These are phyloP conservation scores for Natator depressus DNA, from an alignment of 2,113 vertebrate genomes.

Conservation along the genomic window DNA sequence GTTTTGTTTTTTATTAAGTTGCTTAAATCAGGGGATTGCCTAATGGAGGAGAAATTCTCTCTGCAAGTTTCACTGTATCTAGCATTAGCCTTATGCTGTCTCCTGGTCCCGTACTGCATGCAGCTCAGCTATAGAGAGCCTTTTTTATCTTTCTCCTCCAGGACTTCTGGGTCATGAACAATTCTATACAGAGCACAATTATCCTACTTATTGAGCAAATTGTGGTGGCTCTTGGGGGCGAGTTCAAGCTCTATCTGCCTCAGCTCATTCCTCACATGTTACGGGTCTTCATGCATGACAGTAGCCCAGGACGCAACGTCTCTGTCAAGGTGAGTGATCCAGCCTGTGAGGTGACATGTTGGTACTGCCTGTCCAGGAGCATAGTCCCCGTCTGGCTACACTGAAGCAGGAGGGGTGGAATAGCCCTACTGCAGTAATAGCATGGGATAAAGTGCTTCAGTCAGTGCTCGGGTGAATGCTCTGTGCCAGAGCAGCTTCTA, in stretches of 20 bases:
- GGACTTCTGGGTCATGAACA: conserved; percentile 99
- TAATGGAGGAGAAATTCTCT: neutral
- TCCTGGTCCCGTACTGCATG: neutral
- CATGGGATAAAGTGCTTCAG: neutral
- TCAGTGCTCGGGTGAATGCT: neutral
- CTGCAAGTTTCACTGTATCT: neutral
- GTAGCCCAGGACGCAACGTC: conserved; percentile 90
- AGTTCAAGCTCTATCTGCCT: conserved; percentile 98
- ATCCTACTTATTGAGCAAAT: conserved; percentile 98
- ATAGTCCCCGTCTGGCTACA: no score
- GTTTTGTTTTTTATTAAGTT: neutral
- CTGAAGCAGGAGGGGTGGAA: neutral
- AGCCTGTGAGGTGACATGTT: neutral
- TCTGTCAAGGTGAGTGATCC: conserved; percentile 91
- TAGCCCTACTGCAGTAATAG: neutral
- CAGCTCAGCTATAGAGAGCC: neutral
- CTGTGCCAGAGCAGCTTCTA: neutral
- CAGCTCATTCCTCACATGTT: conserved; percentile 99
- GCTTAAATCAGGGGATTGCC: neutral
- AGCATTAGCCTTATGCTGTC: neutral
- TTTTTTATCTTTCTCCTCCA: conserved; percentile 42
- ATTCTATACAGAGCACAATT: conserved; percentile 98
- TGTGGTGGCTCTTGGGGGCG: conserved; percentile 94
- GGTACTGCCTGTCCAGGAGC: fast-evolving
- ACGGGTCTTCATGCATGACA: conserved; percentile 99